Evolutionary conservation across 2,113 vertebrate species (phyloP).

Genomic region (Pseudois nayaur): DNA sequence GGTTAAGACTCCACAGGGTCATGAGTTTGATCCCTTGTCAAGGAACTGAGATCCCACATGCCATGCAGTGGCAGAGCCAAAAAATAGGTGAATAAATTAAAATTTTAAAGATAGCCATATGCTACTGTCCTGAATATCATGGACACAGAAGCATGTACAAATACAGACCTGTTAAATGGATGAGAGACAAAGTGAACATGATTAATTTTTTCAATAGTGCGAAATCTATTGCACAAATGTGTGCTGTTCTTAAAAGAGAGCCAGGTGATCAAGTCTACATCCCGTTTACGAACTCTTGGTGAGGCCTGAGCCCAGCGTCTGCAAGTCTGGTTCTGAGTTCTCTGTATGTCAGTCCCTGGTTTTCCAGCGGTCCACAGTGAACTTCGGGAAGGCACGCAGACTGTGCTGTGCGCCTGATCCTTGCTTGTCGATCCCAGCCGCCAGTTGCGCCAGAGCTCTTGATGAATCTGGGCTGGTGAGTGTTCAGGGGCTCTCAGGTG

Average conservation of each 20-base stretch:
- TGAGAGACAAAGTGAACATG: neutral
- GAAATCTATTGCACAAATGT: neutral
- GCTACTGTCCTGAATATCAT: neutral
- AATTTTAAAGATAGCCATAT: neutral
- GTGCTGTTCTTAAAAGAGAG: neutral
- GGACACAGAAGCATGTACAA: neutral
- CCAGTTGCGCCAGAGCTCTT: neutral
- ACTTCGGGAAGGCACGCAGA: neutral
- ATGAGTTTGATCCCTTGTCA: neutral
- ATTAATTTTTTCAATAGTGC: neutral
- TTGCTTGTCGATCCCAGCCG: neutral
- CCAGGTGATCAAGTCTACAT: neutral
- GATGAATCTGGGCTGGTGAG: neutral
- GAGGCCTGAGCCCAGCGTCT: neutral
- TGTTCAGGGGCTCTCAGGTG: neutral
- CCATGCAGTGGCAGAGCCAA: neutral
- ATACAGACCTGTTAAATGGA: neutral
- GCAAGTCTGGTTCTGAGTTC: neutral
- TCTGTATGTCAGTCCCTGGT: neutral
- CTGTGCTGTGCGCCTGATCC: neutral
- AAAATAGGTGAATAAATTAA: neutral
- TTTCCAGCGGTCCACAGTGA: neutral
- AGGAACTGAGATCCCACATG: neutral
- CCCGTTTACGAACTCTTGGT: neutral
- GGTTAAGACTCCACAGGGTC: neutral